phyloP scores from a whole-genome alignment of 2,113 vertebrate species.

The Percopsis transmontana region DNA sequence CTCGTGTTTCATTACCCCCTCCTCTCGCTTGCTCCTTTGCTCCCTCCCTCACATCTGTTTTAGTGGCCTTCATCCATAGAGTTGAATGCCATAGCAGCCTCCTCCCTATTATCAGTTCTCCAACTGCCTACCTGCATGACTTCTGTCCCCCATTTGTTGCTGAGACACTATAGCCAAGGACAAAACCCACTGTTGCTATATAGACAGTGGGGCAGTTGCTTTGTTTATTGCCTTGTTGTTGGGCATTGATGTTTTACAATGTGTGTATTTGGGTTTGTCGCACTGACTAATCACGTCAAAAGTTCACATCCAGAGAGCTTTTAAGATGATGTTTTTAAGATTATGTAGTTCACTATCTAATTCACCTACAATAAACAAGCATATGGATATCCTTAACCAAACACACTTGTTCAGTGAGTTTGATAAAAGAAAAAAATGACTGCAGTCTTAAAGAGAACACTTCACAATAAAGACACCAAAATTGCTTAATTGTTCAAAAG shows the following conservation, averaged over 20 bases:
- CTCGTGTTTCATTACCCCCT: neutral
- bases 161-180: constrained; percentile 43
- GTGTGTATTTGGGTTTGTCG: constrained; percentile 30
- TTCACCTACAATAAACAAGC: no score
- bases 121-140: constrained; percentile 55
- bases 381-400: no score
- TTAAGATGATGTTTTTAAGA: no score
- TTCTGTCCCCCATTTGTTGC: constrained; percentile 70
- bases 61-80: constrained; percentile 59
- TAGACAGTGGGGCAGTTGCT: constrained; percentile 64
- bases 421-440: constrained; percentile 3
- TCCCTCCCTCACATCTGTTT: constrained; percentile 72
- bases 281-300: constrained; percentile 1
- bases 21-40: neutral
- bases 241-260: constrained; percentile 5
- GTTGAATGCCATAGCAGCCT: constrained; percentile 70
- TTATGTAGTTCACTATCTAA: no score
- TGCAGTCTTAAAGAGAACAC: neutral
- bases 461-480: constrained; percentile 10
- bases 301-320: no score
- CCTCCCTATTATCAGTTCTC: constrained; percentile 65
- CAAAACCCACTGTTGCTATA: constrained; percentile 56
- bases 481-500: neutral
- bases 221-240: constrained; percentile 48
- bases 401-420: neutral